Conservation (phyloP, 2,888 invertebrate genomes). For the Elgonia sp. region DNA sequence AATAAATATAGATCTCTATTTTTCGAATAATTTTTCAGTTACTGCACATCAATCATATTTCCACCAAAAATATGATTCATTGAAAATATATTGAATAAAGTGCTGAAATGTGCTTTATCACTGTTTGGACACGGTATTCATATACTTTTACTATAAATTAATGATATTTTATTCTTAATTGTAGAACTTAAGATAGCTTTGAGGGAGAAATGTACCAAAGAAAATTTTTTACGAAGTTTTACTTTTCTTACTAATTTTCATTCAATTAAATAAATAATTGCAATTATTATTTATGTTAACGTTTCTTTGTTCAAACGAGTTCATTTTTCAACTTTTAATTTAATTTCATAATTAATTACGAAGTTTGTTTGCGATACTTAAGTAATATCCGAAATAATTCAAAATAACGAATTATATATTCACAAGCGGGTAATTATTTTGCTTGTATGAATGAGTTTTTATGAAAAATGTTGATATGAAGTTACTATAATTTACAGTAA, state of each 20-base stretch:
- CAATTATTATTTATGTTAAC: too few species aligned
- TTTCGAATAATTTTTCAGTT: slow-evolving; percentile 27
- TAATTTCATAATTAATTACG: too few species aligned
- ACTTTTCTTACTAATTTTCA: too few species aligned
- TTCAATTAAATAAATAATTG: too few species aligned
- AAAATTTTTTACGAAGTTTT: too few species aligned
- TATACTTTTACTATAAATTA: background rate
- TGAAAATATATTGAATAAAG: slow-evolving; percentile 28
- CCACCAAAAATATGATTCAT: slow-evolving; percentile 25
- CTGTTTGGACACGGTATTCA: background rate
- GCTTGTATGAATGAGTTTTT: too few species aligned
- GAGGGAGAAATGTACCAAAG: background rate
- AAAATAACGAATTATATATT: too few species aligned
- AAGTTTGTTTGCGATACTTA: too few species aligned
- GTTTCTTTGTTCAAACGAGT: too few species aligned
- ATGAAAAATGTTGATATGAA: background rate
- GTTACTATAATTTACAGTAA: background rate
- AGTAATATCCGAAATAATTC: too few species aligned
- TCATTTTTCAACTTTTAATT: too few species aligned
- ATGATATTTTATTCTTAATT: background rate
- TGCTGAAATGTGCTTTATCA: slow-evolving; percentile 22
- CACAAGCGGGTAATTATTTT: too few species aligned
- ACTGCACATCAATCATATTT: slow-evolving; percentile 31
- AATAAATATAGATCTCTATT: background rate
- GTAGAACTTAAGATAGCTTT: background rate